Evolutionary conservation across 2,888 invertebrate genomes (phyloP).

Genomic region (Mermis nigrescens): DNA sequence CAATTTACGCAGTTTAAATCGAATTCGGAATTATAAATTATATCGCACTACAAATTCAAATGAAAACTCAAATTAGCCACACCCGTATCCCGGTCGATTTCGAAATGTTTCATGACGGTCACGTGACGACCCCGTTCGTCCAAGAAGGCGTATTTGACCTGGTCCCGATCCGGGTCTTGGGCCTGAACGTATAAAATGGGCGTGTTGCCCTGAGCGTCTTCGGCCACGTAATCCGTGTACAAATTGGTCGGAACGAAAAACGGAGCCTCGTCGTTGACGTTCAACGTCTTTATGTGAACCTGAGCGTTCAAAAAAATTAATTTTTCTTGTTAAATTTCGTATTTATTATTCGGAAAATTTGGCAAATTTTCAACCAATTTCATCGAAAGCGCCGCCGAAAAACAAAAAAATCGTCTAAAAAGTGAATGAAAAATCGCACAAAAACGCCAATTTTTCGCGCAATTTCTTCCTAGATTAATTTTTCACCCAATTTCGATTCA

Average conservation of each 20-base stretch:
- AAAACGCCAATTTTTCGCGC: too few species aligned
- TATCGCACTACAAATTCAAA: background rate
- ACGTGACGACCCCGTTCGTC: conserved; percentile 12
- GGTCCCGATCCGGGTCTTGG: conserved; percentile 25
- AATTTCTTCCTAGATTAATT: too few species aligned
- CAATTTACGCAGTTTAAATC: too few species aligned
- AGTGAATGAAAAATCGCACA: too few species aligned
- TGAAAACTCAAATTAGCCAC: background rate
- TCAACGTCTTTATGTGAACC: conserved; percentile 34
- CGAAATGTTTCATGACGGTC: conserved; percentile 20
- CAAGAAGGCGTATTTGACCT: conserved; percentile 17
- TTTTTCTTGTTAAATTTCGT: too few species aligned
- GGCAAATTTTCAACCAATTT: too few species aligned
- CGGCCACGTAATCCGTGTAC: conserved; percentile 26
- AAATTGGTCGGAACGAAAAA: conserved; percentile 25
- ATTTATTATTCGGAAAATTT: too few species aligned
- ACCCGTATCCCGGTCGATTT: conserved; percentile 28
- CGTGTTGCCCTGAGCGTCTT: conserved; percentile 26
- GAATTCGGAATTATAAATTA: too few species aligned
- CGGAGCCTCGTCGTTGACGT: conserved; percentile 37
- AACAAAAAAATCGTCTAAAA: too few species aligned
- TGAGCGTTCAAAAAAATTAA: too few species aligned
- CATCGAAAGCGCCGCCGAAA: too few species aligned
- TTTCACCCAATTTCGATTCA: too few species aligned
- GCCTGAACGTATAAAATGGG: conserved; percentile 16